A percentile compares a stretch with the other conserved stretches of the same genome.
Evolutionary conservation across 2,797 vertebrate species (phyloP).

Genomic region (Dromococcyx pavoninus): DNA sequence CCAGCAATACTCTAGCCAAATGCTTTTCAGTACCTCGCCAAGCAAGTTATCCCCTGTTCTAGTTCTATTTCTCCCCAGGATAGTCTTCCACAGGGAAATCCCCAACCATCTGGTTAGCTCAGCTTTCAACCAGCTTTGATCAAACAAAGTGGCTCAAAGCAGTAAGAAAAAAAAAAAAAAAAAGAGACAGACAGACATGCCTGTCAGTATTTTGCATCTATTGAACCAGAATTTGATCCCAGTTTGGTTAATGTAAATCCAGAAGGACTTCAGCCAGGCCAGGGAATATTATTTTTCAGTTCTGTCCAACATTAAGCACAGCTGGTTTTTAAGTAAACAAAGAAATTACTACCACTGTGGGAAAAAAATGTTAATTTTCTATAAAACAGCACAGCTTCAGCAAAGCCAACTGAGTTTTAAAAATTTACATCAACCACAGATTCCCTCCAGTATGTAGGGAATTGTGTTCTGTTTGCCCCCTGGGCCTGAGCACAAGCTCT

Average conservation of each 20-base stretch:
- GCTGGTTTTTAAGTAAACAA: neutral
- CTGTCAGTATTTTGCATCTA: neutral
- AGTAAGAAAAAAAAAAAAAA: neutral
- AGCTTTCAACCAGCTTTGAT: neutral
- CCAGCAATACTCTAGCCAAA: neutral
- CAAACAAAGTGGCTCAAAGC: neutral
- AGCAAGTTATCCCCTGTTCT: neutral
- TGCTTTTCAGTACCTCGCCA: neutral
- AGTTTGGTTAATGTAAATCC: neutral
- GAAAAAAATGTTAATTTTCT: neutral
- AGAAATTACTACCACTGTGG: neutral
- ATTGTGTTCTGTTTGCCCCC: neutral
- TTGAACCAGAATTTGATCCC: neutral
- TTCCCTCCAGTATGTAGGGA: neutral
- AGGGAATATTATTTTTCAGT: neutral
- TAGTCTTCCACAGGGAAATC: neutral
- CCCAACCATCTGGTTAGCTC: neutral
- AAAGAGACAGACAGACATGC: fast-evolving
- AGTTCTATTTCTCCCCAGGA: neutral
- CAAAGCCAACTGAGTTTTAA: neutral
- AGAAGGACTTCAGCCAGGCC: neutral
- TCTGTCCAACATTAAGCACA: neutral
- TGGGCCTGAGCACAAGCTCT: neutral
- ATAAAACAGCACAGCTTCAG: neutral
- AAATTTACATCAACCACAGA: neutral